These are phyloP conservation scores for Mergus octosetaceus DNA, from an alignment of 2,797 vertebrate species.

Conservation along the genomic window DNA sequence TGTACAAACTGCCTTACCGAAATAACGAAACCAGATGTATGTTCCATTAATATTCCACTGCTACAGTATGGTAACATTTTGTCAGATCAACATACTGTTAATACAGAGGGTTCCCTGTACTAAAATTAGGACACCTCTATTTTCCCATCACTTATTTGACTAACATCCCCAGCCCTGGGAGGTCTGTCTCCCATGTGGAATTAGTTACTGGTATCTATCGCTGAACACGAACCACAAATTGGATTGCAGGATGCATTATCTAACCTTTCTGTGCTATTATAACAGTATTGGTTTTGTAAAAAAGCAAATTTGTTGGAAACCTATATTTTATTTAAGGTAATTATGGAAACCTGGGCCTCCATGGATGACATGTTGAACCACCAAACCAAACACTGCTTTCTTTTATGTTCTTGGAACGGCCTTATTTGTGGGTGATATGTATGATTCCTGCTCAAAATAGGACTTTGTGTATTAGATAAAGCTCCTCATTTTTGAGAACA, in stretches of 20 bases:
- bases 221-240: conserved; percentile 24
- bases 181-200: conserved; percentile 31
- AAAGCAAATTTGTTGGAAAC: conserved; percentile 16
- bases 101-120: background rate
- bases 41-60: background rate
- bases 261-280: conserved; percentile 25
- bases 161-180: background rate
- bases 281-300: conserved; percentile 21
- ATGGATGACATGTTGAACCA: conserved; percentile 5
- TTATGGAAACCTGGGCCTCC: conserved; percentile 9
- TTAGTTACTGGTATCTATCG: conserved; percentile 48
- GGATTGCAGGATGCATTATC: conserved; percentile 24
- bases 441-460: background rate
- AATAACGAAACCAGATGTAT: conserved; percentile 24
- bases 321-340: conserved; percentile 38
- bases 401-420: background rate
- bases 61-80: background rate
- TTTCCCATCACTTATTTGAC: conserved; percentile 17
- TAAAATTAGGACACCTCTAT: conserved; percentile 27
- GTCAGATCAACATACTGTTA: background rate
- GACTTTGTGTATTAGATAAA: background rate
- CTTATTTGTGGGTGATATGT: background rate
- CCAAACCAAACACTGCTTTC: background rate
- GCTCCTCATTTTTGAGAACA: conserved; percentile 21
- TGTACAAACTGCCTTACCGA: background rate